Base-by-base conservation (phyloP, 1,140 invertebrate genomes). In the Nasonia giraulti region DNA sequence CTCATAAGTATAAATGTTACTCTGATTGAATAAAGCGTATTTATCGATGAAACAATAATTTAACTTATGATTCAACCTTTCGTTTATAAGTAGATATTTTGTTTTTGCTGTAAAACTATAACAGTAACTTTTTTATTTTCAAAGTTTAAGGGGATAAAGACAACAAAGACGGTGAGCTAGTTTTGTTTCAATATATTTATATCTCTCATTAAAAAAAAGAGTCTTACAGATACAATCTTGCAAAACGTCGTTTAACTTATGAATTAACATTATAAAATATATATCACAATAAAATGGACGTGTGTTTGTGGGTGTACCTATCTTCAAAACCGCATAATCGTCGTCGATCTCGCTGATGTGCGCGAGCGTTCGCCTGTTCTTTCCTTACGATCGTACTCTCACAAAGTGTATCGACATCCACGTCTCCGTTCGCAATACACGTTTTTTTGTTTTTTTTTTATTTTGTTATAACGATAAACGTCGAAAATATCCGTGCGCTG, bases 21-120 rank as follows among this genome's bases (percentile, higher is more conserved):
- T 93, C 90, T 90, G 90, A 92, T 92, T 92, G 92, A 93, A 93
- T 93, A 93, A 93, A 93, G 91, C 91, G 91, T 93, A 92, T 93
- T 93, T 92, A 93, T 92, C 92, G 91, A 93, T 91, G 90, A 92
- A 91, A 86, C 85, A 66, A 62, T 87, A 80, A 86, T 85, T 87
- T 75, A 85, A 86, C 82, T 84, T 85, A 76, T 82, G 37, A 33
- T 79, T 31, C 44, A 50, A 14, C 44, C 44, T 78, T 50, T 12
- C 76, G 6, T n/a, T 44, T 33, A 37, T 37, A 27, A 27, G 27
- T 1, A 27, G 27, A 27, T 27, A 27, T 27, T 27, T 27, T 27
- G 27, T 27, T 27, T 27, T 27, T 27, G 27, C 1, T 27, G 27
- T 27, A 27, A 27, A 27, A 27, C 27, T 27, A 27, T 27, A 27